Base-by-base conservation (phyloP, 2,797 vertebrate genomes). In the Pantherophis alleghaniensis region DNA sequence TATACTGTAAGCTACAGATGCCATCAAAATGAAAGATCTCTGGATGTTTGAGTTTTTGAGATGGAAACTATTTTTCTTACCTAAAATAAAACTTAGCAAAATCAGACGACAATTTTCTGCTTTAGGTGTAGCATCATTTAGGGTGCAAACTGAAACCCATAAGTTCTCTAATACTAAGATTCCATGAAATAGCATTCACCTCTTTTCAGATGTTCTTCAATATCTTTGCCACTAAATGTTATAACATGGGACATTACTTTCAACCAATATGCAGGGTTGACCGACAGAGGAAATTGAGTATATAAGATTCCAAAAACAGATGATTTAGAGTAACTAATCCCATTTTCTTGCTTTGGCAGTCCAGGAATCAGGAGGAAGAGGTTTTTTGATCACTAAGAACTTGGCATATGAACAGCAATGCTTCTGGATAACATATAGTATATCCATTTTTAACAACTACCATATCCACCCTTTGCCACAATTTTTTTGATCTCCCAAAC, bases 21-120 rank as follows among this genome's bases (percentile, higher is more conserved):
- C 63, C 87, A 28, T 63, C 86, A 28, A 92, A 93, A n/a, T 32
- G 94, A 96, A 96, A 87, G 2, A 9, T 61, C 90, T 92, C 3
- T 57, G 90, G 79, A 74, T 94, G 89, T 42, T 94, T 94, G 57
- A 91, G 94, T 87, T 79, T 92, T 42, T 91, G 89, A 0, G 61
- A 53, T 79, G 32, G 20, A 53, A 53, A 69, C 14, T 53, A 69
- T 32, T 60, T 47, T 91, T 42, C 56, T 91, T 14, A 83, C 1
- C 7, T 18, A 14, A 10, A 51, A 47, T 1, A n/a, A 56, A 26
- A 13, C 24, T 16, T 61, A 24, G 63, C 47, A 90, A 47, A 42
- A 69, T 51, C 3, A 13, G 53, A 61, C 3, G 28, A 37, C 6
- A 26, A 5, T 1, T 5, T 5, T 55, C 60, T 87, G 26, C 37